Conservation (phyloP, 2,113 vertebrate species). For the Amphiprion ocellaris region DNA sequence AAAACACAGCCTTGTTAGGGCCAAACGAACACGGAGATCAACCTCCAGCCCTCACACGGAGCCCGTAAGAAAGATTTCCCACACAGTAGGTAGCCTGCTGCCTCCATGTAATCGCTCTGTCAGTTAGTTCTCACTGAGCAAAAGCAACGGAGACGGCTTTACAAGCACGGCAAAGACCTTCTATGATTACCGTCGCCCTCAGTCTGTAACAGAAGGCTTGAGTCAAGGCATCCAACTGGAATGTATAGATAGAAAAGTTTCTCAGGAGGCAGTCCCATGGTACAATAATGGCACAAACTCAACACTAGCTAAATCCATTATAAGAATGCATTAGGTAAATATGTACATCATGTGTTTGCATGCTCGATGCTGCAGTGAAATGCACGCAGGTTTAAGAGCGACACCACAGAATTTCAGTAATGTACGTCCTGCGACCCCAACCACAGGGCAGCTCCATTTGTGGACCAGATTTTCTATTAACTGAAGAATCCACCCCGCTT, state of each 20-base stretch:
- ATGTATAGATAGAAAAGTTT: slow-evolving; percentile 82
- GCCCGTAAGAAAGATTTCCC: slow-evolving; percentile 37
- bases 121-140: slow-evolving; percentile 38
- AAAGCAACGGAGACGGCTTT: slow-evolving; percentile 18
- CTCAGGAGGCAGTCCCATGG: slow-evolving; percentile 77
- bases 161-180: slow-evolving; percentile 44
- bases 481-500: background rate
- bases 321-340: slow-evolving; percentile 60
- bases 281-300: slow-evolving; percentile 56
- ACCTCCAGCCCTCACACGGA: slow-evolving; percentile 49
- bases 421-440: background rate
- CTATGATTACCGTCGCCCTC: slow-evolving; percentile 44
- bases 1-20: slow-evolving; percentile 62
- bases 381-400: slow-evolving; percentile 30
- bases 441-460: slow-evolving; percentile 3
- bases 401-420: slow-evolving; percentile 29
- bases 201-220: slow-evolving; percentile 55
- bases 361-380: slow-evolving; percentile 42
- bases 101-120: slow-evolving; percentile 34
- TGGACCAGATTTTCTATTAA: slow-evolving; percentile 1
- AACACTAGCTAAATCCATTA: slow-evolving; percentile 32
- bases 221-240: slow-evolving; percentile 84
- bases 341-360: slow-evolving; percentile 67
- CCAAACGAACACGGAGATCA: slow-evolving; percentile 43
- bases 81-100: slow-evolving; percentile 52